A percentile compares a stretch with the other conserved stretches of the same genome.
phyloP scores from a whole-genome alignment of 23 tunicate genomes.

The Botrylloides violaceus region DNA sequence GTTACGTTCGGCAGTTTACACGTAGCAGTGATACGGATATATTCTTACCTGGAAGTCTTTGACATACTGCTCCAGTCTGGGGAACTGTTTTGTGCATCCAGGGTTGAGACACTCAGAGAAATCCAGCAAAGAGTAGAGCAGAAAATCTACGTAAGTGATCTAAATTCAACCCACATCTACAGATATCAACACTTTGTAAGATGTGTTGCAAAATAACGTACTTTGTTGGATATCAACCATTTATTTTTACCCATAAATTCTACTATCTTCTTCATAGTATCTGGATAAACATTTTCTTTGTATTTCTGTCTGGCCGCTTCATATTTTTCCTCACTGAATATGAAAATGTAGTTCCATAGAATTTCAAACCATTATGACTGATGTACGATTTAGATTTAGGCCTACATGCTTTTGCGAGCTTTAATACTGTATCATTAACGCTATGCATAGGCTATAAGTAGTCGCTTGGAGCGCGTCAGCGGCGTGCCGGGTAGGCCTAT shows the following conservation, averaged over 20 bases:
- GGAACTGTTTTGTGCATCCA: not conserved
- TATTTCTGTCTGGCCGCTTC: not conserved
- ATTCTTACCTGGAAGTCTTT: conserved; percentile 10
- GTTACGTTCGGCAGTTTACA: no score
- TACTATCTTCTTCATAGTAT: not conserved
- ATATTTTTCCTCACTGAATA: not conserved
- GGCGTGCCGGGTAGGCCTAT: no score
- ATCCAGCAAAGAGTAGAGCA: not conserved
- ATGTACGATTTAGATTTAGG: not conserved
- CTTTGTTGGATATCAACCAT: conserved; percentile 5
- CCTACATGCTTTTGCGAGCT: not conserved
- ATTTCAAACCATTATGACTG: not conserved
- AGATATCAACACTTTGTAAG: no score
- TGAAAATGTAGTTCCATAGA: no score
- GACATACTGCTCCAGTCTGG: conserved; percentile 3
- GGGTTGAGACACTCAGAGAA: not conserved
- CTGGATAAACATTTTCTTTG: conserved; percentile 6
- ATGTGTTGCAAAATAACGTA: no score
- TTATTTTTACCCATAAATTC: conserved; percentile 12
- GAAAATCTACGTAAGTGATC: conserved; percentile 9
- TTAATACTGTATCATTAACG: no score
- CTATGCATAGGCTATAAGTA: no score
- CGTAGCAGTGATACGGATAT: no score
- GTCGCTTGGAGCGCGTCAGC: no score
- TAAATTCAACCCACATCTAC: no score